Percentiles rank a stretch among this genome's conserved stretches.
Conservation (phyloP, 1,140 invertebrate species). For the Scylla paramamosain region DNA sequence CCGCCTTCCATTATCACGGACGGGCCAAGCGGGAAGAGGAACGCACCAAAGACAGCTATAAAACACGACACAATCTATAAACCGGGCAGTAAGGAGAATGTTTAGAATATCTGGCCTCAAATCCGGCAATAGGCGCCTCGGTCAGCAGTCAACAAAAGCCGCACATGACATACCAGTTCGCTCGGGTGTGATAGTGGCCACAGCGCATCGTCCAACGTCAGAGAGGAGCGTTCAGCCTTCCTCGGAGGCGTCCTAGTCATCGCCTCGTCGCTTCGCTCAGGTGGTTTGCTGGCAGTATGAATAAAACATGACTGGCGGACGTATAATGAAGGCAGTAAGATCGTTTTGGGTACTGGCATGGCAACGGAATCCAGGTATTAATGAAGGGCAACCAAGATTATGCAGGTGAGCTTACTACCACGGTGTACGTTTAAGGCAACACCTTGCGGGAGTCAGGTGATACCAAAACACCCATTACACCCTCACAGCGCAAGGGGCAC, state of each 20-base stretch:
- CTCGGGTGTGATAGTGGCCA: conserved; percentile 50
- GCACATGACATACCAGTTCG: conserved; percentile 69
- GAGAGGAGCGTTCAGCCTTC: background rate
- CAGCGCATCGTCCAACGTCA: conserved; percentile 36
- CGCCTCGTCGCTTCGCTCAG: conserved; percentile 30
- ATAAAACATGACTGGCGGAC: conserved; percentile 75
- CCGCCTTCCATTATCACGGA: background rate
- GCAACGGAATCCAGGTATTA: conserved; percentile 58
- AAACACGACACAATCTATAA: conserved; percentile 62
- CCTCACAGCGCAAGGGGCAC: background rate
- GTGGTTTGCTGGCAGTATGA: conserved; percentile 62
- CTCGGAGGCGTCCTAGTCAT: conserved; percentile 35
- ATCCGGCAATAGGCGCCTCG: conserved; percentile 65
- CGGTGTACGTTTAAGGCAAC: background rate
- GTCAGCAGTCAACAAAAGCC: conserved; percentile 57
- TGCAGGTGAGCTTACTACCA: background rate
- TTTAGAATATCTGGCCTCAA: conserved; percentile 64
- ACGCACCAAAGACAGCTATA: background rate
- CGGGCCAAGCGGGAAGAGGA: background rate
- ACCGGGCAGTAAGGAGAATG: conserved; percentile 57
- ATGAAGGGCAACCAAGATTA: conserved; percentile 35
- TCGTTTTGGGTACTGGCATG: conserved; percentile 67
- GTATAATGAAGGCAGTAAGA: conserved; percentile 70
- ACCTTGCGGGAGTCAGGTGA: background rate
- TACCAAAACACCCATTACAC: background rate